These are phyloP conservation scores for Drosophila rellima DNA, from an alignment of 2,888 invertebrate genomes.

Conservation along the genomic window DNA sequence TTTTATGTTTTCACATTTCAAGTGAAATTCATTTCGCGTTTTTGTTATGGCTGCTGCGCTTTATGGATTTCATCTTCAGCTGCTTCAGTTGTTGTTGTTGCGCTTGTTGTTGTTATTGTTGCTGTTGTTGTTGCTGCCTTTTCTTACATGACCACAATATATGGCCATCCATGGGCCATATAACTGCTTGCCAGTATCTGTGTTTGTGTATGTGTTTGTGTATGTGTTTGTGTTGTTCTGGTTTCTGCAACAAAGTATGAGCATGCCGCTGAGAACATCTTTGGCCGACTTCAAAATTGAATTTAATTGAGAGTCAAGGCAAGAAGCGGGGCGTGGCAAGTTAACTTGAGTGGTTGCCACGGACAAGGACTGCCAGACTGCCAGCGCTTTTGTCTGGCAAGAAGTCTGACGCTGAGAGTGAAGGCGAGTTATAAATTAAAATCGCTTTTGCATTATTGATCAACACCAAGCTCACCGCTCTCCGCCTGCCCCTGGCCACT, in stretches of 20 bases:
- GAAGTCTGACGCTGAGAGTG: constrained; percentile 24
- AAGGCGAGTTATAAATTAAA: constrained; percentile 32
- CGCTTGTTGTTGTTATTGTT: constrained; percentile 10
- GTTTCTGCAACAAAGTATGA: constrained; percentile 50
- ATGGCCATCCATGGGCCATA: constrained; percentile 50
- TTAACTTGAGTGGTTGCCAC: constrained; percentile 11
- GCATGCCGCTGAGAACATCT: constrained; percentile 25
- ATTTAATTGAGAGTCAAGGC: constrained; percentile 47
- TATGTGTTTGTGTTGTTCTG: constrained; percentile 20
- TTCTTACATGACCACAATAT: constrained; percentile 66
- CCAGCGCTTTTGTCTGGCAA: constrained; percentile 15
- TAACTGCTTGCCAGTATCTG: constrained; percentile 35
- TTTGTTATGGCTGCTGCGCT: constrained; percentile 80
- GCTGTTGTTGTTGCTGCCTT: constrained; percentile 23
- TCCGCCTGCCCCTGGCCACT: neutral
- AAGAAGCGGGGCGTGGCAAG: constrained; percentile 1
- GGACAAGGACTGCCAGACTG: constrained; percentile 2
- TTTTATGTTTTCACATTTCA: constrained; percentile 81
- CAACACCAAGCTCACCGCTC: neutral
- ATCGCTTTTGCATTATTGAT: constrained; percentile 33
- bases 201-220: constrained; percentile 14
- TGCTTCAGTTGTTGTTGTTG: constrained; percentile 26
- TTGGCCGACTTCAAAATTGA: constrained; percentile 45
- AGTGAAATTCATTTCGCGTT: constrained; percentile 80
- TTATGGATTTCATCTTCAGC: constrained; percentile 66